These are phyloP conservation scores for Doris montereyensis DNA, from an alignment of 2,888 invertebrate genomes.

Conservation along the genomic window DNA sequence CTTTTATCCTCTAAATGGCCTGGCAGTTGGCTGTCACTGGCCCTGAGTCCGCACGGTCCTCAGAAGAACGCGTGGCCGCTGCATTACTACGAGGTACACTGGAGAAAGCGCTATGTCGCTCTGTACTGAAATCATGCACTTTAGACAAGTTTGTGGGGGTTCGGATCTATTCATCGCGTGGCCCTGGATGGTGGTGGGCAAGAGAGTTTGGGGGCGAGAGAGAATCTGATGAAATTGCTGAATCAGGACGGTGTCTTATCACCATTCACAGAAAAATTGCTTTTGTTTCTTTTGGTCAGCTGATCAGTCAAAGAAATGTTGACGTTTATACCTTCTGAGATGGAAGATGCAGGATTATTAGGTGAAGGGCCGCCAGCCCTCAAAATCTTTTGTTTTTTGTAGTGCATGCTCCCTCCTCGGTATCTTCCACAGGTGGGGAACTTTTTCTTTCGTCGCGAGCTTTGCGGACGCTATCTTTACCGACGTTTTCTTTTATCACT, in stretches of 20 bases:
- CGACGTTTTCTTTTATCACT: too few species aligned
- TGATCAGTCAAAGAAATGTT: constrained; percentile 68
- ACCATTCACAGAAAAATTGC: constrained; percentile 49
- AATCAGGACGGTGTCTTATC: too few species aligned
- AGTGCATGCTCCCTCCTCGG: constrained; percentile 67
- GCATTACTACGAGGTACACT: constrained; percentile 40
- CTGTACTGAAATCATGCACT: constrained; percentile 27
- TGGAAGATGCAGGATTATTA: constrained; percentile 1
- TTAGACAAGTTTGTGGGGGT: not conserved
- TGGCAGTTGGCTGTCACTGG: constrained; percentile 57
- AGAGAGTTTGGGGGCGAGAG: not conserved
- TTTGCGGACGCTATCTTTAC: too few species aligned
- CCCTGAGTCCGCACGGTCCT: constrained; percentile 52
- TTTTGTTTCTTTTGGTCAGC: constrained; percentile 49
- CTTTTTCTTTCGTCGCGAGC: too few species aligned
- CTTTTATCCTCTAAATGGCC: constrained; percentile 56
- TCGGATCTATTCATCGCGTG: too few species aligned
- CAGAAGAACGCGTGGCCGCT: constrained; percentile 39
- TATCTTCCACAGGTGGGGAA: not conserved
- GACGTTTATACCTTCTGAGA: constrained; percentile 60
- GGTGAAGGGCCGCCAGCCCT: constrained; percentile 49
- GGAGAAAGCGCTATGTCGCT: constrained; percentile 44
- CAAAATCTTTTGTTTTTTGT: constrained; percentile 67
- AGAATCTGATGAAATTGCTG: too few species aligned
- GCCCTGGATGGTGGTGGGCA: not conserved